These are phyloP conservation scores for Halichondria panicea DNA, from an alignment of 37 sponge, comb jelly and placozoan genomes.

Conservation along the genomic window DNA sequence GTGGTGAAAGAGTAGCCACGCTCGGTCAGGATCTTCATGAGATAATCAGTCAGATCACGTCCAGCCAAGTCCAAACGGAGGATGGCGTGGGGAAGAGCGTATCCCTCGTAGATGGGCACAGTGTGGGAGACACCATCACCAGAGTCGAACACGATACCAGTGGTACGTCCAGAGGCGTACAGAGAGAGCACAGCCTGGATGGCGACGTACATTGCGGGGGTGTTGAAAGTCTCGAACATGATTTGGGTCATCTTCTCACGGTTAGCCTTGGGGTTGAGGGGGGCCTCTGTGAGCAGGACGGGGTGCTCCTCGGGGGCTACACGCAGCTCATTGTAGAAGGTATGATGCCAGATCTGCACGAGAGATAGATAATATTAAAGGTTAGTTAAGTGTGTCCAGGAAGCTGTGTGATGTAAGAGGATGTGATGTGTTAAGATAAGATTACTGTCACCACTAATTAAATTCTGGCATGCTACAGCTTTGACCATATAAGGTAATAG, in stretches of 20 bases:
- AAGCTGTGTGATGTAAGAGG: neutral
- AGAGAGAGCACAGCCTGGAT: constrained; percentile 99
- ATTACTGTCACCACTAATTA: neutral
- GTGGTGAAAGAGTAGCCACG: constrained; percentile 92
- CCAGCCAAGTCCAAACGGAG: constrained; percentile 99
- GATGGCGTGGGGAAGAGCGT: constrained; percentile 99
- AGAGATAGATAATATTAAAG: neutral
- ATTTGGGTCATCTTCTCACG: constrained; percentile 99
- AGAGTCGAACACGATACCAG: constrained; percentile 99
- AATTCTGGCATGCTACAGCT: neutral
- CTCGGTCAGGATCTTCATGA: constrained; percentile 99
- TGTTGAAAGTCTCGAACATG: constrained; percentile 99
- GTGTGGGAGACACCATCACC: constrained; percentile 99
- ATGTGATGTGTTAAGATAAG: neutral
- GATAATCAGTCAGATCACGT: constrained; percentile 99
- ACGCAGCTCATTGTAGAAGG: constrained; percentile 99
- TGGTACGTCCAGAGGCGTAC: constrained; percentile 99
- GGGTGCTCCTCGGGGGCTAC: constrained; percentile 99
- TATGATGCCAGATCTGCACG: constrained; percentile 99
- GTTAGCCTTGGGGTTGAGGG: constrained; percentile 99
- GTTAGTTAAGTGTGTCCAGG: neutral
- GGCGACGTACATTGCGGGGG: constrained; percentile 98
- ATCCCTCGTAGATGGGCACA: constrained; percentile 99
- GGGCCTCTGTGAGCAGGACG: constrained; percentile 98
- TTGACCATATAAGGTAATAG: too few relatives aligned